Evolutionary conservation across 2,888 invertebrate genomes (phyloP), one percentile per base, ranked within the genome.

Genomic region (Lepidochrysops patricia): DNA sequence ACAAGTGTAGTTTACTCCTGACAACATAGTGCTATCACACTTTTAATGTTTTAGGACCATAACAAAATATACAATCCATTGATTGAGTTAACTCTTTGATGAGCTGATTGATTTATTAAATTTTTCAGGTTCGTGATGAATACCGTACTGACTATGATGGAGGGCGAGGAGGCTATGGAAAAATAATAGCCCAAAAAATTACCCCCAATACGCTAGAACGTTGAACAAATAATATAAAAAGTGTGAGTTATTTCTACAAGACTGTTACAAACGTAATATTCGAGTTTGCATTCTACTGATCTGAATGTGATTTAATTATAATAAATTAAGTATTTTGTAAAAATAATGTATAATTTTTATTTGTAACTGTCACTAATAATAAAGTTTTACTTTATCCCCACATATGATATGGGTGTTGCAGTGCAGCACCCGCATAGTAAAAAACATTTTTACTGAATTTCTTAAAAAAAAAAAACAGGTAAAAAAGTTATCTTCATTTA

Each of bases 161-260:
- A 34, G 99, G 99, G 0, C 90, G 99, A 79, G 99, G 99, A 57
- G 99, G 99, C 15, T 99, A 98, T 84, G 98, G 98, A 29, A 98
- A 98, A 88, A 94, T 98, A 64, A 93, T 97, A 67, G 95, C 95
- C 65, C 96, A 96, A 77, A 96, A 96, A 87, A 91, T 95, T 60
- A 91, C 84, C 2, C 91, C 92, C 1, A 91, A 91, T 65, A 91
- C 91, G 7, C 71, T 85, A 74, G 91, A 91, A 71, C 91, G 84
- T 67, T 87, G 77, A 84, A 62, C 63, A 66, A 70, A 72, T 65
- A 57, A 57, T 57, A 35, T 32, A 57, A 32, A n/a, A 23, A 57
- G 34, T 59, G 56, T 56, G 62, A 57, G 13, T 60, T 54, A 60
- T 67, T 72, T 70, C 63, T 70, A 68, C 72, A 76, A 80, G 81